Conservation (phyloP, 2,113 vertebrate species). For the Oncorhynchus gorbuscha region DNA sequence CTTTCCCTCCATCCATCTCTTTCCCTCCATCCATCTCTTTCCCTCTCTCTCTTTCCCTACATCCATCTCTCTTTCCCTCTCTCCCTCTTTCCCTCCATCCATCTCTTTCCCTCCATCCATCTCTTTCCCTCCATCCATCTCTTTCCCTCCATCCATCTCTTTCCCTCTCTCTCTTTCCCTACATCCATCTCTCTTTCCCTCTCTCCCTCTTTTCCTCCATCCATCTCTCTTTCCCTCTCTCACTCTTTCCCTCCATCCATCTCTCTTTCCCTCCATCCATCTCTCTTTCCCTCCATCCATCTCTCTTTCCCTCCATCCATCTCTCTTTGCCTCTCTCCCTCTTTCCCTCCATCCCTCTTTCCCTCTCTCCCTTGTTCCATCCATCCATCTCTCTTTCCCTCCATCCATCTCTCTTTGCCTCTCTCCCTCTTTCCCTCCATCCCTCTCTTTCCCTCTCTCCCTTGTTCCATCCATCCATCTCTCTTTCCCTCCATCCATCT, state of each 20-base stretch:
- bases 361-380: no score
- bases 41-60: no score
- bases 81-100: no score
- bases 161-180: neutral
- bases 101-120: no score
- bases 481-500: neutral
- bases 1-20: neutral
- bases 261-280: no score
- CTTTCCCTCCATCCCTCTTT: accelerated
- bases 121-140: no score
- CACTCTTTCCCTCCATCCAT: accelerated
- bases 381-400: accelerated
- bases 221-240: accelerated
- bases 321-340: no score
- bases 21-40: no score
- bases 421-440: neutral
- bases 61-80: accelerated
- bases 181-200: neutral
- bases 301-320: no score
- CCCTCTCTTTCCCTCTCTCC: neutral
- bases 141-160: neutral
- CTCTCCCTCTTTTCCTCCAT: no score
- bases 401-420: no score
- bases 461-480: neutral
- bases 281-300: no score